These are phyloP conservation scores for Chauna torquata DNA, from an alignment of 2,113 vertebrate genomes.

Conservation along the genomic window DNA sequence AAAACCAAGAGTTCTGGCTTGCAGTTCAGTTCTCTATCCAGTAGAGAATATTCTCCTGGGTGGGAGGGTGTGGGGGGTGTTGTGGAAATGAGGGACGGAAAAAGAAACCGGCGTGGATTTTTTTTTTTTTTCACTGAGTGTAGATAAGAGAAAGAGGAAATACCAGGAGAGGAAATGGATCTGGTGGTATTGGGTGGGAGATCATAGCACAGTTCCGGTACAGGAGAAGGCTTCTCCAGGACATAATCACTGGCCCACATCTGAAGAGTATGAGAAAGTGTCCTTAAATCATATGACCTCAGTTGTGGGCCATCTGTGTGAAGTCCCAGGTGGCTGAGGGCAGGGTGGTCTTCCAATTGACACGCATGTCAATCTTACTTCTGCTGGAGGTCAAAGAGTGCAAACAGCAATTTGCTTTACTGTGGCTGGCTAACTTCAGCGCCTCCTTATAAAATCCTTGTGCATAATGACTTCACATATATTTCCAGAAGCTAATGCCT, in stretches of 20 bases:
- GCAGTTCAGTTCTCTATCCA: background rate
- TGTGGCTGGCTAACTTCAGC: background rate
- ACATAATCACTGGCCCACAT: rapidly evolving
- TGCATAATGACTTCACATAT: background rate
- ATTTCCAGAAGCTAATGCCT: background rate
- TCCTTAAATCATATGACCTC: rapidly evolving
- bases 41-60: background rate
- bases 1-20: background rate
- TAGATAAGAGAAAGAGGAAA: background rate
- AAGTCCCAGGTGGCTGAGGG: background rate
- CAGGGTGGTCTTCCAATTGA: background rate
- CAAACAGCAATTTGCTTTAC: background rate
- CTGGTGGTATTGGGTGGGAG: background rate
- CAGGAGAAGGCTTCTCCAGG: background rate
- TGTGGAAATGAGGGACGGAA: background rate
- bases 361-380: rapidly evolving
- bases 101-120: background rate
- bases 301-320: background rate
- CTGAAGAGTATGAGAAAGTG: background rate
- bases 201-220: background rate
- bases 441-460: background rate
- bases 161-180: background rate
- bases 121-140: background rate
- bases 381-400: background rate
- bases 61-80: background rate